These are phyloP conservation scores for Callionymus lyra DNA, from an alignment of 2,113 vertebrate genomes.

Conservation along the genomic window DNA sequence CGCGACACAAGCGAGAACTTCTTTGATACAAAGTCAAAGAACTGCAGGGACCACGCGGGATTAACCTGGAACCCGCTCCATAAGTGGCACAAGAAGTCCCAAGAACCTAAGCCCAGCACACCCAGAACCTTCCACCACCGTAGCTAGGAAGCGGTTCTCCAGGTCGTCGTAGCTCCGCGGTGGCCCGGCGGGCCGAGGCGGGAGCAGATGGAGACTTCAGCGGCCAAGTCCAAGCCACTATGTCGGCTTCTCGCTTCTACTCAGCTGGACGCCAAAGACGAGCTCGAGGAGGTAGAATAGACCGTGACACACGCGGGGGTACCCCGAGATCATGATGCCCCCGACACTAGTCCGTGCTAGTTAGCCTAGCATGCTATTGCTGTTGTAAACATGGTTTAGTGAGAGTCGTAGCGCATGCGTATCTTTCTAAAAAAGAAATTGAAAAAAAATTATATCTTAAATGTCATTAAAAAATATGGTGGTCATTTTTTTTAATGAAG, in stretches of 20 bases:
- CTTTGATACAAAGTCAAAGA: too few species aligned
- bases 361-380: constrained; percentile 49
- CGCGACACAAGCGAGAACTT: too few species aligned
- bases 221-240: constrained; percentile 76
- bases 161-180: constrained; percentile 33
- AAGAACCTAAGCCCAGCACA: constrained; percentile 4
- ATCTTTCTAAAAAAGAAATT: too few species aligned
- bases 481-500: not conserved
- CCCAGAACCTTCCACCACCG: constrained; percentile 11
- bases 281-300: constrained; percentile 80
- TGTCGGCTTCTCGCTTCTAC: constrained; percentile 80
- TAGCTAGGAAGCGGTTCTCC: constrained; percentile 19
- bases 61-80: too few species aligned
- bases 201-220: constrained; percentile 73
- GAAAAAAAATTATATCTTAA: too few species aligned
- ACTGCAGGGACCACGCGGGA: too few species aligned
- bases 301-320: not conserved
- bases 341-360: not conserved
- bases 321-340: not conserved
- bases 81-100: constrained; percentile 3
- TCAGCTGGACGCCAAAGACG: constrained; percentile 89
- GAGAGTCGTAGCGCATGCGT: constrained; percentile 40
- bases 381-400: constrained; percentile 38
- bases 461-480: too few species aligned
- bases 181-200: constrained; percentile 65